Evolutionary conservation across 2,113 vertebrate genomes (phyloP).

Genomic region (Irena cyanogastra): DNA sequence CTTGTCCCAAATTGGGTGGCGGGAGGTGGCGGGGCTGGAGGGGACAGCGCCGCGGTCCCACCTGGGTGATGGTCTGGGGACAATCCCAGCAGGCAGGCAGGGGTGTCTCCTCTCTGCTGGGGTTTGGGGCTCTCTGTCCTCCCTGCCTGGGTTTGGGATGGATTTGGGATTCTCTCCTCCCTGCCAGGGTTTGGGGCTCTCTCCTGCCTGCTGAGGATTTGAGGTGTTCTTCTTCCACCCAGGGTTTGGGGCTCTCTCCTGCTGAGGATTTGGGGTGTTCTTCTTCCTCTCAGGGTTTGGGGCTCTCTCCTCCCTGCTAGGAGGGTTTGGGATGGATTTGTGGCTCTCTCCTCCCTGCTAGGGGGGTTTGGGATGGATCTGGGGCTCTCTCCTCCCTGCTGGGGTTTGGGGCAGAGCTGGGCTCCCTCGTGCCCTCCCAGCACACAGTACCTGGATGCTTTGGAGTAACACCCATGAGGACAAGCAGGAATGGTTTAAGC

Average conservation of each 20-base stretch:
- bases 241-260: not conserved
- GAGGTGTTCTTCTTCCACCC: too few relatives aligned
- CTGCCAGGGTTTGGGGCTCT: not conserved
- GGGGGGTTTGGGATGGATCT: not conserved
- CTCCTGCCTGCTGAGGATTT: not conserved
- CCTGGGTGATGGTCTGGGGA: not conserved
- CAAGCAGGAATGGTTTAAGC: too few relatives aligned
- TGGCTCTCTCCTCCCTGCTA: accelerated
- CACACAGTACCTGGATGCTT: accelerated
- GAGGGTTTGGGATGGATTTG: not conserved
- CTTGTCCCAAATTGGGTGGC: accelerated
- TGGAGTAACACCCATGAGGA: accelerated
- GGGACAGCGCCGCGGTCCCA: not conserved
- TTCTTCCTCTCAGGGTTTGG: too few relatives aligned
- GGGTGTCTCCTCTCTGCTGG: too few relatives aligned
- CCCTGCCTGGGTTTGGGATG: not conserved
- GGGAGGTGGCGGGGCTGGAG: not conserved
- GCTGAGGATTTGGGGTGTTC: too few relatives aligned
- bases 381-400: not conserved
- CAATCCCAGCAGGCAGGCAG: accelerated
- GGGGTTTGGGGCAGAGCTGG: not conserved
- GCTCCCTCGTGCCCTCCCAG: accelerated
- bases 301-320: not conserved
- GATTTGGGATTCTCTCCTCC: not conserved
- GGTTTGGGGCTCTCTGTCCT: not conserved